Conservation (phyloP, 2,888 invertebrate genomes). For the Ischnura elegans region DNA sequence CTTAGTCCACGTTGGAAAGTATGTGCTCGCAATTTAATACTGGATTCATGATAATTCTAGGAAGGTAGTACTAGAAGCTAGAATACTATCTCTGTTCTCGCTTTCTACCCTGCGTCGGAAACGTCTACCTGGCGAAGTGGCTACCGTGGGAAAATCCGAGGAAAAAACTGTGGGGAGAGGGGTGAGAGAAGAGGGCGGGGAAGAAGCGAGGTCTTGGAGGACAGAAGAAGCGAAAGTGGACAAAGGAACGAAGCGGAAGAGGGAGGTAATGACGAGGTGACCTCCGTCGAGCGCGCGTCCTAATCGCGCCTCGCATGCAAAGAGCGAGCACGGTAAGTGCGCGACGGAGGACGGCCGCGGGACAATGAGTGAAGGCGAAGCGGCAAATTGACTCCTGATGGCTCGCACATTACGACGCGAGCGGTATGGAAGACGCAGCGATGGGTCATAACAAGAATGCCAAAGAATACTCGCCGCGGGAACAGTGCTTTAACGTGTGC, state of each 20-base stretch:
- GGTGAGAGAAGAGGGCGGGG: background rate
- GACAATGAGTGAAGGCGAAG: constrained; percentile 43
- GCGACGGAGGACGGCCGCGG: constrained; percentile 3
- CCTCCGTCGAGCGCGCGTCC: constrained; percentile 34
- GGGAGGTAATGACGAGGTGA: constrained; percentile 42
- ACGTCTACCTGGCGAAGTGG: constrained; percentile 14
- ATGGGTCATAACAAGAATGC: background rate
- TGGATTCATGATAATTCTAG: no score
- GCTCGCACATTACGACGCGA: background rate
- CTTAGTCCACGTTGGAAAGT: no score
- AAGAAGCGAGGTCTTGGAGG: background rate
- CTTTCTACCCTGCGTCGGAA: no score
- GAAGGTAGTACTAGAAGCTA: no score
- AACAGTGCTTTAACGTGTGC: background rate
- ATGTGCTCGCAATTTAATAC: no score
- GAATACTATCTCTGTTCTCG: no score
- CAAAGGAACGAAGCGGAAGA: background rate
- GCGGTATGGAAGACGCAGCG: background rate
- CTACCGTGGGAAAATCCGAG: constrained; percentile 58
- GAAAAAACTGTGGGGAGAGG: background rate
- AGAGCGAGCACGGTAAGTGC: constrained; percentile 48
- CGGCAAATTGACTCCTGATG: constrained; percentile 64
- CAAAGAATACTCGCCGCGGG: background rate
- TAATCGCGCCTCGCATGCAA: constrained; percentile 51
- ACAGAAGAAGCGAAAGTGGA: background rate